These are phyloP conservation scores for Anguilla obscura DNA, from an alignment of 2,797 vertebrate genomes.

Conservation along the genomic window DNA sequence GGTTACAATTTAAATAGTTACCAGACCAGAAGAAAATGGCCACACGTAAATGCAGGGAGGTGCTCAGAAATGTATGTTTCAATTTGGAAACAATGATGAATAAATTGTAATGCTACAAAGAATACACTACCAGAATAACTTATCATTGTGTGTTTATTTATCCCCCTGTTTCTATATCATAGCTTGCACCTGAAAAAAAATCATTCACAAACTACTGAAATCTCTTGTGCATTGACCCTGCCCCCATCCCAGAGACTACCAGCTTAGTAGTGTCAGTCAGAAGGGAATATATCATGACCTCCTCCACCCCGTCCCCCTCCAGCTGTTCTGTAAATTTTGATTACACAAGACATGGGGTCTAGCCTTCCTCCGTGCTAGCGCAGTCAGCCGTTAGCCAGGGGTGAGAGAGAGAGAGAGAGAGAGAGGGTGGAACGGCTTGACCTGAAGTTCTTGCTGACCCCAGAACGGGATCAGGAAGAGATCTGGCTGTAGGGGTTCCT, in stretches of 20 bases:
- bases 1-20: not conserved
- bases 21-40: not conserved
- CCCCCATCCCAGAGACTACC: not conserved
- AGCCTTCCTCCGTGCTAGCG: constrained; percentile 42
- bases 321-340: constrained; percentile 71
- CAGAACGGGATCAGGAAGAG: constrained; percentile 60
- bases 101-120: not conserved
- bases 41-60: not conserved
- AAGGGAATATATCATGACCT: constrained; percentile 38
- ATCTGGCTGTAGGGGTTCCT: constrained; percentile 57
- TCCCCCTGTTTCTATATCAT: not conserved
- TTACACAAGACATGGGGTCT: constrained; percentile 67
- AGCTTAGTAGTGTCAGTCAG: constrained; percentile 7
- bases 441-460: constrained; percentile 63
- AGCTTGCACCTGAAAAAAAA: not conserved
- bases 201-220: constrained; percentile 45
- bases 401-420: constrained; percentile 27
- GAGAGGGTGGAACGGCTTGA: constrained; percentile 52
- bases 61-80: not conserved
- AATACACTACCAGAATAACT: not conserved
- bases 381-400: constrained; percentile 45
- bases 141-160: not conserved
- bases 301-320: constrained; percentile 53
- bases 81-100: not conserved
- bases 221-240: constrained; percentile 28